Conservation (phyloP, 53 echinoderm and acorn worm genomes). For the Paelopatides confundens region DNA sequence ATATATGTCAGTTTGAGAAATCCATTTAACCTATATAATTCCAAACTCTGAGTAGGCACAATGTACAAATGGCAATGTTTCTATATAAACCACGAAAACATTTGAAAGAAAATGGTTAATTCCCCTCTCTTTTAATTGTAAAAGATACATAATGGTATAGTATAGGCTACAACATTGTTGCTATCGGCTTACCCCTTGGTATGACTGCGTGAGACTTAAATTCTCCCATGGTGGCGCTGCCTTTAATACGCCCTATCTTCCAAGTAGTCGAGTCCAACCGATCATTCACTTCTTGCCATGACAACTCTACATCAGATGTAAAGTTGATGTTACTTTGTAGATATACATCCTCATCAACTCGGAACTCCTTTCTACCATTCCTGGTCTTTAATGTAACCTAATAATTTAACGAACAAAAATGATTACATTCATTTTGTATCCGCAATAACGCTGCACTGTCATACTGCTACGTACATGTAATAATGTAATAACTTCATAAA, state of each 20-base stretch:
- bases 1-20: too few relatives aligned
- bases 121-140: too few relatives aligned
- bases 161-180: too few relatives aligned
- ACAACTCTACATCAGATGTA: not conserved
- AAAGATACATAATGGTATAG: too few relatives aligned
- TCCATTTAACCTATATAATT: too few relatives aligned
- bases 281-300: conserved; percentile 10
- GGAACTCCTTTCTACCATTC: not conserved
- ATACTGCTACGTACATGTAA: too few relatives aligned
- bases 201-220: not conserved
- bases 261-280: not conserved
- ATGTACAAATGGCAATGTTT: too few relatives aligned
- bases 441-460: too few relatives aligned
- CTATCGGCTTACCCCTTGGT: not conserved
- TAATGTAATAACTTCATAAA: too few relatives aligned
- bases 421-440: not conserved
- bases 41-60: too few relatives aligned
- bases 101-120: too few relatives aligned
- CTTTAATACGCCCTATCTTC: not conserved
- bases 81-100: too few relatives aligned
- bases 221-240: not conserved
- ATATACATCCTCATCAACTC: not conserved
- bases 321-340: not conserved
- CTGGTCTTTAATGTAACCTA: conserved; percentile 13
- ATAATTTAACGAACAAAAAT: not conserved